phyloP scores from a whole-genome alignment of 2,113 vertebrate species.

The Xenus cinereus region DNA sequence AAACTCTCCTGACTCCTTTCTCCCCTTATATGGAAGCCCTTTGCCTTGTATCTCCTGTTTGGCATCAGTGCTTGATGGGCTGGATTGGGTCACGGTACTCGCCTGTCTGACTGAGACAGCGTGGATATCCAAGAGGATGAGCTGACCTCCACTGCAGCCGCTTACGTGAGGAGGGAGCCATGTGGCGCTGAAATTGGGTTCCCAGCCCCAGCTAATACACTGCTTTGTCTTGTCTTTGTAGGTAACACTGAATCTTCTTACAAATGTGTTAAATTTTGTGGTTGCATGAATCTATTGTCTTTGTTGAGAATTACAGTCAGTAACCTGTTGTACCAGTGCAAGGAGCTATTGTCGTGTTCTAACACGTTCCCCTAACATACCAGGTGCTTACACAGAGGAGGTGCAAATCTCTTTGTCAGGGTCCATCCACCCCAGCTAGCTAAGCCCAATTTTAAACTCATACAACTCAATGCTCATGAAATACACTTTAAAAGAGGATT shows the following conservation, averaged over 20 bases:
- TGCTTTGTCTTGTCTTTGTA: not conserved
- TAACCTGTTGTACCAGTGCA: not conserved
- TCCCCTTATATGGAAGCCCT: conserved; percentile 20
- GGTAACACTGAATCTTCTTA: not conserved
- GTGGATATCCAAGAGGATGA: not conserved
- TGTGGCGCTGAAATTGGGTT: not conserved
- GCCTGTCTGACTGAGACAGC: not conserved
- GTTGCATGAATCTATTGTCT: not conserved
- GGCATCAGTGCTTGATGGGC: not conserved
- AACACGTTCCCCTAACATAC: not conserved
- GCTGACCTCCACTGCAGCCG: not conserved
- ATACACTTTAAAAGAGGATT: not conserved
- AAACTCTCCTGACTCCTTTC: not conserved
- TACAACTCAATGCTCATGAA: not conserved
- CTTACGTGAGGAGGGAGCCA: not conserved
- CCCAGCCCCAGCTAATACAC: not conserved
- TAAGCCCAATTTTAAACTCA: not conserved
- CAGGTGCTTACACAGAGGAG: not conserved
- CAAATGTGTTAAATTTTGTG: not conserved
- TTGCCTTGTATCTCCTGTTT: not conserved
- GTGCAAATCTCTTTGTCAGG: not conserved
- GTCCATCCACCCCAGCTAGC: not conserved
- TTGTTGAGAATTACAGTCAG: not conserved
- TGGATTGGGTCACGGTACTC: not conserved
- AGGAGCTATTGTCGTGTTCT: not conserved